Base-by-base conservation (phyloP, 2,113 vertebrate species). In the Deroptyus accipitrinus region DNA sequence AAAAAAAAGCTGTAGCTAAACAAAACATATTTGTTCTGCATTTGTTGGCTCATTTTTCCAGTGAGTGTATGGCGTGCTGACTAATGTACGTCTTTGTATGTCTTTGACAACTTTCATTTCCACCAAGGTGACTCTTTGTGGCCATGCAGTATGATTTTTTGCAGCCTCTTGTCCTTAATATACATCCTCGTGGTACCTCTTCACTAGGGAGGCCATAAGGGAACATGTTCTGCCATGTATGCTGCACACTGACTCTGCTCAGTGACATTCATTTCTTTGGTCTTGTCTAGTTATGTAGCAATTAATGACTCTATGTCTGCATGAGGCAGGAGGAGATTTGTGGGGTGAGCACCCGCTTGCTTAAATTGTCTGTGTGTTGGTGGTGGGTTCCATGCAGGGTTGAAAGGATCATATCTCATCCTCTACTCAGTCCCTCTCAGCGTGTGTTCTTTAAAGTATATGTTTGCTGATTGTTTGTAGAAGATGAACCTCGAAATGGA, bases 211-310 rank as follows among this genome's bases (percentile, higher is more conserved):
- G 28, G 24, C 4, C 12, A 1, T 42, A 33, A 87, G 27, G n/a
- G 79, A 20, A 18, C 0, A 1, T 51, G 6, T 61, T 86, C 42
- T 84, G 31, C 39, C 17, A 1, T 16, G 7, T 25, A 1, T 33
- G 11, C 70, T 64, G 61, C 78, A 30, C 39, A 3, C 63, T 55
- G 54, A 27, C 48, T 70, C 46, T 62, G n/a, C 59, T 83, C 35
- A 13, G 79, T 72, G 48, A 12, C 52, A 33, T 55, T 51, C 0
- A 8, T 62, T 80, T 86, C 48, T 88, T 92, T 30, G 30, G 25
- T 52, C 37, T 83, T 76, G 16, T 31, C 44, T 79, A 39, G 33
- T 80, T 55, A 33, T 5, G 9, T 49, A 55, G 30, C 35, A 90
- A 5, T 76, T 30, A 64, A 46, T 79, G 54, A 37, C 52, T 75